Conservation (phyloP, 2,113 vertebrate genomes). For the Sciurus niger region DNA sequence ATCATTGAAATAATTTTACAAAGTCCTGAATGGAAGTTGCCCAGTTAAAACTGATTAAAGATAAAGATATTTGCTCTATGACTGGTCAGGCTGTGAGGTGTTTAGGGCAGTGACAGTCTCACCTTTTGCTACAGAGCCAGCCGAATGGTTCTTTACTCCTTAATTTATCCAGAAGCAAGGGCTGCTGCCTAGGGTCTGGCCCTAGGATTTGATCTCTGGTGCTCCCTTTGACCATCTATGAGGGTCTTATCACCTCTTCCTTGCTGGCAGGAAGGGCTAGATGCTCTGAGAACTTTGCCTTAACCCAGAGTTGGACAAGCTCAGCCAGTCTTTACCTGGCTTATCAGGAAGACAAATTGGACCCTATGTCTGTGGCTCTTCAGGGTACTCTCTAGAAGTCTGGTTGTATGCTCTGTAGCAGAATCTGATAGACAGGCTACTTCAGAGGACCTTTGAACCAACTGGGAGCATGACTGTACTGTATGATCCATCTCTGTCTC, state of each 20-base stretch:
- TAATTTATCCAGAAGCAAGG: slow-evolving; percentile 16
- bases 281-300: background rate
- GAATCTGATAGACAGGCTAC: slow-evolving; percentile 40
- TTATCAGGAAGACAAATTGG: slow-evolving; percentile 69
- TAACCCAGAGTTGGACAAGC: slow-evolving; percentile 13
- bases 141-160: background rate
- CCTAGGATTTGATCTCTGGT: background rate
- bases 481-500: background rate
- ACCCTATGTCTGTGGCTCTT: slow-evolving; percentile 48
- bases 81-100: background rate
- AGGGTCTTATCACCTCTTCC: background rate
- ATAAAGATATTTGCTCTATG: slow-evolving; percentile 31
- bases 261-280: background rate
- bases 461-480: background rate
- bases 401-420: background rate
- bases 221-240: background rate
- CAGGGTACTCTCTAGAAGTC: slow-evolving; percentile 2
- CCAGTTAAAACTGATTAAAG: slow-evolving; percentile 58
- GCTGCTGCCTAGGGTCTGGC: background rate
- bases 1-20: slow-evolving; percentile 12
- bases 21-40: slow-evolving; percentile 36
- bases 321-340: background rate
- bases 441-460: slow-evolving; percentile 29
- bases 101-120: background rate
- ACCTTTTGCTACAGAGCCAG: background rate